Conservation (phyloP, 2,888 invertebrate genomes). For the Eustalomyia histrio region DNA sequence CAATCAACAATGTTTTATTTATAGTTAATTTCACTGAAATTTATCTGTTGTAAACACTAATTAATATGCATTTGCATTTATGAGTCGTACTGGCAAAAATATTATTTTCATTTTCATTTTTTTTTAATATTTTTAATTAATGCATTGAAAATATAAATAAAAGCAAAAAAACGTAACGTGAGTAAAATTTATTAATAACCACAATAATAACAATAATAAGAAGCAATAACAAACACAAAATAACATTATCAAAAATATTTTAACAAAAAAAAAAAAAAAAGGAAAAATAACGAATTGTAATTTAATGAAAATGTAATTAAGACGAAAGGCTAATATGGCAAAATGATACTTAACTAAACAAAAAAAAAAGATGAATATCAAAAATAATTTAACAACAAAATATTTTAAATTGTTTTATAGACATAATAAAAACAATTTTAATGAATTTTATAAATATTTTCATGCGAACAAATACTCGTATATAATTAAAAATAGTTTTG, state of each 20-base stretch:
- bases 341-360: no score
- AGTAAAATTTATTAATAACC: conserved; percentile 60
- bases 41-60: conserved; percentile 45
- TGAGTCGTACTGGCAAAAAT: background rate
- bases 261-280: no score
- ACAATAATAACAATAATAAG: conserved; percentile 28
- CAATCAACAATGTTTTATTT: background rate
- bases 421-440: no score
- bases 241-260: conserved; percentile 6
- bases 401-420: no score
- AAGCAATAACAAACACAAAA: background rate
- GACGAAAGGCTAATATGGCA: no score
- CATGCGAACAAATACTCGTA: no score
- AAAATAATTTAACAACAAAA: no score
- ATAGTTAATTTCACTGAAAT: conserved; percentile 39
- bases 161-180: conserved; percentile 52
- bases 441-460: no score
- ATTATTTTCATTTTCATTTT: background rate
- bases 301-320: no score
- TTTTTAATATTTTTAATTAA: background rate
- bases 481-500: no score
- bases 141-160: background rate
- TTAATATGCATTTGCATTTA: conserved; percentile 47
- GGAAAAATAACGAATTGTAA: no score
- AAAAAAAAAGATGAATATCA: no score